Evolutionary conservation across 2,797 vertebrate genomes (phyloP).

Genomic region (Poecilia velifera): DNA sequence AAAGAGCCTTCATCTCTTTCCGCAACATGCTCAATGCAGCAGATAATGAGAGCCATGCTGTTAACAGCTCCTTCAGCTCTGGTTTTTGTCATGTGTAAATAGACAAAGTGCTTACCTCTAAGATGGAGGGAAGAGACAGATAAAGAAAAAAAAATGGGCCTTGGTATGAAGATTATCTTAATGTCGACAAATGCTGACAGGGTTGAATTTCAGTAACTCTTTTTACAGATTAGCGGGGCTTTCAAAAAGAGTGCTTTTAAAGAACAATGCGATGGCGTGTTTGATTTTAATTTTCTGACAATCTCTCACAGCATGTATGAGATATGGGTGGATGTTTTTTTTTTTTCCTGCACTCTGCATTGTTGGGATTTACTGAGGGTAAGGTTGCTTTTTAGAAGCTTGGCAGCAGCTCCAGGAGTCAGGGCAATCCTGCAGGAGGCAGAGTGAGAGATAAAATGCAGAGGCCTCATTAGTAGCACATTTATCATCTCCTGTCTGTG

Average conservation of each 20-base stretch:
- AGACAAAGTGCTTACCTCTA: constrained; percentile 80
- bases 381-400: constrained; percentile 67
- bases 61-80: constrained; percentile 79
- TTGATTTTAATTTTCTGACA: constrained; percentile 84
- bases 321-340: constrained; percentile 56
- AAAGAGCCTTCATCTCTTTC: constrained; percentile 76
- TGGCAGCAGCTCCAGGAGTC: constrained; percentile 61
- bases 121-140: constrained; percentile 65
- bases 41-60: constrained; percentile 83
- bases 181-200: constrained; percentile 85
- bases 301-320: constrained; percentile 75
- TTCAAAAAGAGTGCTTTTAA: constrained; percentile 71
- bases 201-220: constrained; percentile 76
- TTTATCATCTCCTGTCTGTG: constrained; percentile 87
- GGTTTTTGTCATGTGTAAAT: constrained; percentile 82
- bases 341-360: constrained; percentile 61
- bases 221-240: constrained; percentile 76
- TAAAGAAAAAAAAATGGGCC: constrained; percentile 48
- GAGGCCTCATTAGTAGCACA: constrained; percentile 85
- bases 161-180: constrained; percentile 79
- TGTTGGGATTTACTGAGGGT: constrained; percentile 69
- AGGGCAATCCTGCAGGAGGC: constrained; percentile 70
- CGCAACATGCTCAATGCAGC: constrained; percentile 82
- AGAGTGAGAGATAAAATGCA: constrained; percentile 79
- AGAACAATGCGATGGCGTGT: constrained; percentile 81